Percentiles rank a stretch among this genome's conserved stretches.
phyloP scores from a whole-genome alignment of 2,113 vertebrate genomes.

The Tachysurus vachellii region DNA sequence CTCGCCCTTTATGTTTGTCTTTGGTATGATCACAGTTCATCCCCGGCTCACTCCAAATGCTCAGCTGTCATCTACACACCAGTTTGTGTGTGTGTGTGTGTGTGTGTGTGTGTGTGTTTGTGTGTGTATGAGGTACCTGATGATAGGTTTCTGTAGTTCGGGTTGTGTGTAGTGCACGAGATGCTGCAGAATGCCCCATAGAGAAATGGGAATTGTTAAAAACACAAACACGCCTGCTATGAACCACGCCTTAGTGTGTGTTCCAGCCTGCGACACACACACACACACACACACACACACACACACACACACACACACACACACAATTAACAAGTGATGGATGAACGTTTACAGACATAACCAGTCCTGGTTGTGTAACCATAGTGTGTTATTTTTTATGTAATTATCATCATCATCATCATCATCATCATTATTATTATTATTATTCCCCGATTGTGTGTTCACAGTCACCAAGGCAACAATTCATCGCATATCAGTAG shows the following conservation, averaged over 20 bases:
- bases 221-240: constrained; percentile 95
- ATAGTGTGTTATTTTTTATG: not conserved
- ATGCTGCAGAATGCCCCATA: constrained; percentile 96
- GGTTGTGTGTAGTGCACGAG: constrained; percentile 96
- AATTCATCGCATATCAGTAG: not conserved
- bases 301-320: constrained; percentile 32
- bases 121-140: constrained; percentile 75
- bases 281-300: constrained; percentile 31
- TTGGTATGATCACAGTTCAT: not conserved
- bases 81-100: not conserved
- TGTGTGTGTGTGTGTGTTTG: not conserved
- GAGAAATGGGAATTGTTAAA: constrained; percentile 92
- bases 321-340: not conserved
- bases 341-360: not conserved
- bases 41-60: not conserved
- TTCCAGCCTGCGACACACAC: constrained; percentile 79
- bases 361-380: not conserved
- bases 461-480: not conserved
- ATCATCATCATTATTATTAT: not conserved
- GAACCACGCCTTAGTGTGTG: constrained; percentile 95
- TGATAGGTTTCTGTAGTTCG: constrained; percentile 95
- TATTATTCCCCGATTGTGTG: not conserved
- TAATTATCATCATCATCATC: not conserved
- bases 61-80: not conserved
- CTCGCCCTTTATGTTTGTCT: not conserved